Evolutionary conservation across 2,888 invertebrate species (phyloP).

Genomic region (Phyllotreta striolata): DNA sequence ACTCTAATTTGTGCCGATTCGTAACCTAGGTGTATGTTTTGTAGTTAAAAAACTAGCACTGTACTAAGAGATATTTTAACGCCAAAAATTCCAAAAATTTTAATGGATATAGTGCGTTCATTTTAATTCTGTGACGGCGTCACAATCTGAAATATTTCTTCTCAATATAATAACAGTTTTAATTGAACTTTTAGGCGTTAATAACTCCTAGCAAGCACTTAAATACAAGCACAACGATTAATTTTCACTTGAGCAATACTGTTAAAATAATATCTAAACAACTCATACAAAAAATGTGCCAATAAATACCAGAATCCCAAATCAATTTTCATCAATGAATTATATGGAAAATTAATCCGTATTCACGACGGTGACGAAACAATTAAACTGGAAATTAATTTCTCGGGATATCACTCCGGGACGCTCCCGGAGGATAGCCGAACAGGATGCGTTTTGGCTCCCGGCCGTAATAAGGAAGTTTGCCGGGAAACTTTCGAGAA

Average conservation of each 20-base stretch:
- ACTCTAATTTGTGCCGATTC: slow-evolving; percentile 24
- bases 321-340: no score
- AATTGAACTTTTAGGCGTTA: slow-evolving; percentile 3
- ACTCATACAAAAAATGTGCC: background rate
- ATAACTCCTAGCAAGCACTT: slow-evolving; percentile 3
- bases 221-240: background rate
- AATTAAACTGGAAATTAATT: no score
- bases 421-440: slow-evolving; percentile 1
- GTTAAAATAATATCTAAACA: slow-evolving; percentile 13
- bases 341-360: no score
- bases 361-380: no score
- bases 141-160: no score
- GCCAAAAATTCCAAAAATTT: background rate
- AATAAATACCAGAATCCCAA: no score
- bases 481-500: slow-evolving; percentile 23
- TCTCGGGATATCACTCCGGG: no score
- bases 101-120: no score
- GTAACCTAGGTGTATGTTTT: slow-evolving; percentile 9
- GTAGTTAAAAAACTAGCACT: background rate
- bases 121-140: no score
- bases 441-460: slow-evolving; percentile 12
- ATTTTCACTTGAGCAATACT: slow-evolving; percentile 12
- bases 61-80: background rate
- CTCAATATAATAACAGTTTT: background rate
- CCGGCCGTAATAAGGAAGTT: slow-evolving; percentile 22